These are phyloP conservation scores for Muscicapa striata DNA, from an alignment of 2,797 vertebrate genomes.

Conservation along the genomic window DNA sequence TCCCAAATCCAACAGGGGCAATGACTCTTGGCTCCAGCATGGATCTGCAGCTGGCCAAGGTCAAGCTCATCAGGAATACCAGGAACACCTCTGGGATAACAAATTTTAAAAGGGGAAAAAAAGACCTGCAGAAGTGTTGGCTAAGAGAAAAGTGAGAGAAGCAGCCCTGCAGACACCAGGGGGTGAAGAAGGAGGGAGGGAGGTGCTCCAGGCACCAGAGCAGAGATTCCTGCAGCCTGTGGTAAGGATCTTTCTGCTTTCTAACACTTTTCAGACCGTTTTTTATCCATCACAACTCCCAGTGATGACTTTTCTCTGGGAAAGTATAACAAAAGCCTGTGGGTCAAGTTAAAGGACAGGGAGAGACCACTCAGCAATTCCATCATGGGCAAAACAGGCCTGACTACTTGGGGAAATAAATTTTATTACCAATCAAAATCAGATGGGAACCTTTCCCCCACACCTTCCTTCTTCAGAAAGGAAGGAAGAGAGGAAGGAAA, in stretches of 20 bases:
- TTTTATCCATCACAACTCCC: not conserved
- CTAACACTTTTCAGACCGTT: too few relatives aligned
- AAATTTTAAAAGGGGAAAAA: not conserved
- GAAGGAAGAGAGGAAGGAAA: too few relatives aligned
- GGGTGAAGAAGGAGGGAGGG: not conserved
- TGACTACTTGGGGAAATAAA: rapidly evolving
- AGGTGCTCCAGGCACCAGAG: not conserved
- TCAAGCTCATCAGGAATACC: not conserved
- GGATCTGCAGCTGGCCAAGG: not conserved
- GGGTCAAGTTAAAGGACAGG: not conserved
- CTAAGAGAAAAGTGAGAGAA: not conserved
- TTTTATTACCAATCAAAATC: not conserved
- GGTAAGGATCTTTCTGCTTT: not conserved
- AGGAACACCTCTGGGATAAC: not conserved
- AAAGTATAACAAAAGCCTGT: not conserved
- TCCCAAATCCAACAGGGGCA: rapidly evolving
- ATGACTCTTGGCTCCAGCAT: not conserved
- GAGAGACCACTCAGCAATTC: not conserved
- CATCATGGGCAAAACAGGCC: not conserved
- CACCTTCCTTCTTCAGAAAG: rapidly evolving
- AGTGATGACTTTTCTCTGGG: not conserved
- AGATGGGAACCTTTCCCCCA: not conserved
- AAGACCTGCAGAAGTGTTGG: too few relatives aligned
- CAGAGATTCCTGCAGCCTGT: not conserved
- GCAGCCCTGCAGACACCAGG: not conserved